Percentiles rank a stretch among this genome's conserved stretches.
These are phyloP conservation scores for Porites lutea DNA, from an alignment of 64 coral and sea anemone genomes.

Conservation along the genomic window DNA sequence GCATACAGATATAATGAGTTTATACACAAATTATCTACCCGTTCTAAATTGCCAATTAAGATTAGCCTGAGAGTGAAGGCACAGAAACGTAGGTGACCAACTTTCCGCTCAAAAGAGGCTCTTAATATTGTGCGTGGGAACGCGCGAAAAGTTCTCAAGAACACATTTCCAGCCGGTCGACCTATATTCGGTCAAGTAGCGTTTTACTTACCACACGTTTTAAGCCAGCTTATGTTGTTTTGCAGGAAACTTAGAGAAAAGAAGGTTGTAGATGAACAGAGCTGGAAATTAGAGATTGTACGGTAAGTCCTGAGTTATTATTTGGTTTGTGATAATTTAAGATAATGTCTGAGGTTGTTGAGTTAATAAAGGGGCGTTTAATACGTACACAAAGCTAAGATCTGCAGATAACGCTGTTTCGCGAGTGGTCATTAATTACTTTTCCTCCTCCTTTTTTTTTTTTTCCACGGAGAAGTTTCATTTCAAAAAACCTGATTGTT, in stretches of 20 bases:
- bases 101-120: conserved; percentile 25
- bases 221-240: neutral
- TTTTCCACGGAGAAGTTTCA: too few species aligned
- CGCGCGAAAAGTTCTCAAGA: neutral
- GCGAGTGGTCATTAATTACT: too few species aligned
- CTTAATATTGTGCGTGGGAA: conserved; percentile 41
- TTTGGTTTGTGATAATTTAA: neutral
- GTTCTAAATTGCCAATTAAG: conserved; percentile 38
- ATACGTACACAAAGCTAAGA: too few species aligned
- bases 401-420: too few species aligned
- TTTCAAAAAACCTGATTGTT: too few species aligned
- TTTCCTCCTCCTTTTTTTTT: too few species aligned
- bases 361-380: too few species aligned
- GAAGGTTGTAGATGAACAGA: too few species aligned
- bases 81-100: neutral
- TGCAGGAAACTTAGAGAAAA: neutral
- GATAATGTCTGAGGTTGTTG: too few species aligned
- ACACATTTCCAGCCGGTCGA: neutral
- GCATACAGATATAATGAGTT: conserved; percentile 4
- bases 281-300: too few species aligned
- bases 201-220: neutral
- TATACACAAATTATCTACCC: neutral
- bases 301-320: neutral
- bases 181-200: neutral
- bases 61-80: neutral